Evolutionary conservation across 2,888 invertebrate genomes (phyloP), one percentile per base, ranked within the genome.

Genomic region (Galerucella calmariensis): DNA sequence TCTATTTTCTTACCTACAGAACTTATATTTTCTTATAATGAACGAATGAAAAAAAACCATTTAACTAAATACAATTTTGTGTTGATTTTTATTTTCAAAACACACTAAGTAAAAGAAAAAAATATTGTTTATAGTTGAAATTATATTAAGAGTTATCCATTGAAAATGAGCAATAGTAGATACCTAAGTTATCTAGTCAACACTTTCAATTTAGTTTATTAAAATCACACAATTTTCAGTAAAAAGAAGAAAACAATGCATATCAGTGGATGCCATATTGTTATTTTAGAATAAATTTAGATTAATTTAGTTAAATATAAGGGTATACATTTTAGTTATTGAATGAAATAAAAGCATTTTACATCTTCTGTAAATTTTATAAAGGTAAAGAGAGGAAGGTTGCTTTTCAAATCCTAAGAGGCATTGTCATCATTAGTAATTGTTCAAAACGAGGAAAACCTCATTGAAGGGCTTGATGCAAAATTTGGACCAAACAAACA

Each of bases 91-190:
- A 20, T 24, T 24, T 10, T 12, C 5, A 62, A 16, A 14, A 9
- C 41, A 44, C 46, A 16, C 1, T 11, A 46, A 44, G n/a, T 69
- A 27, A 41, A 20, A 62, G 24, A 35, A 48, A n/a, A 27, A 46
- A 41, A 41, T 6, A 41, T 16, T 68, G 16, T 44, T 65, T 65
- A 20, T 65, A 65, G 11, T 41, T 46, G 35, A 56, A 10, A 41
- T 62, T 24, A 63, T 63, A 41, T 41, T 69, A n/a, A 59, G 41
- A 62, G 67, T 53, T 69, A 67, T 59, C 20, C 59, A 59, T 70
- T 56, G 67, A 73, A 76, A 79, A 76, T 63, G 76, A 80, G 80
- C 79, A 80, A 79, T 80, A 80, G 80, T 76, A 78, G 75, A 67
- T 24, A 69, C 11, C 61, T 61, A 78, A 74, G 76, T 79, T 76